A percentile compares a stretch with the other conserved stretches of the same genome.
phyloP scores from a whole-genome alignment of 2,888 invertebrate genomes.

The Rhingia rostrata region DNA sequence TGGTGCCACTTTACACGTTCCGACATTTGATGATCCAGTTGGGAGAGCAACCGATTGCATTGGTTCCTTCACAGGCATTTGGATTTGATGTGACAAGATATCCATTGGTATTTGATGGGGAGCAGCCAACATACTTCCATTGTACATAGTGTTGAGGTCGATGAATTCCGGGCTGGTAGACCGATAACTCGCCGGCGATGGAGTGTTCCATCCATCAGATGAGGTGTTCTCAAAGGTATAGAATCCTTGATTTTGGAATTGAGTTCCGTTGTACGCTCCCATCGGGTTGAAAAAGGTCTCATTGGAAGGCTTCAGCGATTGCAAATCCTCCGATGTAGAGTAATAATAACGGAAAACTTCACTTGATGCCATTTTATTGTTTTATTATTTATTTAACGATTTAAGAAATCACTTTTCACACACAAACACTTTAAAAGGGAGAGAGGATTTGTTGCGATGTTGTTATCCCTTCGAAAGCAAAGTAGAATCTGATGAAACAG shows the following conservation, averaged over 20 bases:
- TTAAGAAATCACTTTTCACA: conserved; percentile 34
- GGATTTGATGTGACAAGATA: conserved; percentile 65
- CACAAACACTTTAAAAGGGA: conserved; percentile 31
- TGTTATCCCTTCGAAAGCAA: conserved; percentile 76
- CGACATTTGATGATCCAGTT: conserved; percentile 80
- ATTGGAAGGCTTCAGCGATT: conserved; percentile 78
- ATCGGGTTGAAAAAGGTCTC: conserved; percentile 81
- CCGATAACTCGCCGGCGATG: conserved; percentile 82
- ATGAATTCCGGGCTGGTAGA: conserved; percentile 83
- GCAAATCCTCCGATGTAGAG: conserved; percentile 81
- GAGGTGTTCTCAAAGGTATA: conserved; percentile 82
- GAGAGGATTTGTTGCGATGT: conserved; percentile 24
- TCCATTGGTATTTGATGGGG: conserved; percentile 54
- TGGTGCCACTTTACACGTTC: conserved; percentile 78
- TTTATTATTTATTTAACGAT: conserved; percentile 28
- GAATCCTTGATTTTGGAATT: conserved; percentile 78
- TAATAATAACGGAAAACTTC: conserved; percentile 83
- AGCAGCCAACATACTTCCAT: conserved; percentile 68
- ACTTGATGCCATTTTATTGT: conserved; percentile 80
- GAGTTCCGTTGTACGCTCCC: conserved; percentile 79
- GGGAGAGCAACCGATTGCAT: background rate
- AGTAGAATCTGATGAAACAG: conserved; percentile 68
- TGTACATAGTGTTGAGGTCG: conserved; percentile 81
- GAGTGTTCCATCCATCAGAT: conserved; percentile 83
- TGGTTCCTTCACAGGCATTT: conserved; percentile 44